Conservation (phyloP, 2,888 invertebrate genomes). For the Agrenia bidenticulata region DNA sequence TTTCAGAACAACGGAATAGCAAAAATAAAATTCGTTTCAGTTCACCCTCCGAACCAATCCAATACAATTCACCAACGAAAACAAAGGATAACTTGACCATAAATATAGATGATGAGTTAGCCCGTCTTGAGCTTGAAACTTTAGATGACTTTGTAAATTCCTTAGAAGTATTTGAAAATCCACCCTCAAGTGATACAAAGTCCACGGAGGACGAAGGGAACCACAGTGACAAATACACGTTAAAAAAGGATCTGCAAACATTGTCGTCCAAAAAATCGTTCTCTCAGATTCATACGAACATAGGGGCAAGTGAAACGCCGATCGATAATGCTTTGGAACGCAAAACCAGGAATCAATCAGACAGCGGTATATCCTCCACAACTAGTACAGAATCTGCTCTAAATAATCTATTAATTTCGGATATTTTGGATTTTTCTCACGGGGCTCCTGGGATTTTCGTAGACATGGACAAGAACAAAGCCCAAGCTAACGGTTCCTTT, state of each 20-base stretch:
- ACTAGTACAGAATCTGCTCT: conserved; percentile 27
- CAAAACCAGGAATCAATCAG: conserved; percentile 9
- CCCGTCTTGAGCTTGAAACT: conserved; percentile 47
- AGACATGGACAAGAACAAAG: conserved; percentile 34
- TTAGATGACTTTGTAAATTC: conserved; percentile 38
- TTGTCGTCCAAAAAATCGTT: no score
- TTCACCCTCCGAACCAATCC: not conserved
- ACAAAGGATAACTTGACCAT: conserved; percentile 31
- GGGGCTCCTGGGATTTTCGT: no score
- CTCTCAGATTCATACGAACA: no score
- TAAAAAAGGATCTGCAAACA: no score
- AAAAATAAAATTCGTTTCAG: not conserved
- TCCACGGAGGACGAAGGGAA: not conserved
- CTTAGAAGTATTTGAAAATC: conserved; percentile 12
- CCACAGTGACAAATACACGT: no score
- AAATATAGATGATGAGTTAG: conserved; percentile 49
- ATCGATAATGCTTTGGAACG: no score
- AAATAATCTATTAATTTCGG: no score
- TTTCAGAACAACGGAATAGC: not conserved
- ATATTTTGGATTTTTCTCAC: no score
- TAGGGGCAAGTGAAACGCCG: no score
- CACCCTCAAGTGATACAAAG: not conserved
- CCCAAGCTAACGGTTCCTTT: conserved; percentile 28
- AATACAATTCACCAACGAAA: conserved; percentile 6
- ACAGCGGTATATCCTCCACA: conserved; percentile 38